Conservation (phyloP, 2,888 invertebrate genomes). For the Volucella zonaria region DNA sequence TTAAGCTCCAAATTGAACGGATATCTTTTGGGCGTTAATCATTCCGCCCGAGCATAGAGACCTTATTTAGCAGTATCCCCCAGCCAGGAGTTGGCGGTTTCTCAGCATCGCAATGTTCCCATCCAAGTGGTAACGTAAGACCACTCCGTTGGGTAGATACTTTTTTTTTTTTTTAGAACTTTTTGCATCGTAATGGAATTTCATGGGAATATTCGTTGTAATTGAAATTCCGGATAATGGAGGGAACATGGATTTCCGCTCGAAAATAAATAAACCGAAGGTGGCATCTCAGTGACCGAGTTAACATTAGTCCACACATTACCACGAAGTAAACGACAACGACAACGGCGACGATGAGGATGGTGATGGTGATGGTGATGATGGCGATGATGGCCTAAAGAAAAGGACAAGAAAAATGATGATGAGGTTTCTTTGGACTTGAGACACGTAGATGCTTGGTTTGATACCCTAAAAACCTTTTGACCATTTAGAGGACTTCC, state of each 20-base stretch:
- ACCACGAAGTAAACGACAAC: not conserved
- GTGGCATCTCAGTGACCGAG: slow-evolving; percentile 64
- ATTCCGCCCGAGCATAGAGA: slow-evolving; percentile 34
- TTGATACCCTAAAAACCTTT: slow-evolving; percentile 60
- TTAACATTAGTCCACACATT: slow-evolving; percentile 31
- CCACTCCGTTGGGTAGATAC: slow-evolving; percentile 4
- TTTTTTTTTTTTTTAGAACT: slow-evolving; percentile 3
- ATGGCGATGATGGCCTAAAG: not conserved
- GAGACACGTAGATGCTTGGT: slow-evolving; percentile 28
- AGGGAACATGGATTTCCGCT: slow-evolving; percentile 43
- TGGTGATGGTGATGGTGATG: not conserved
- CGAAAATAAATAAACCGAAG: slow-evolving; percentile 44
- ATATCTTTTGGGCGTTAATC: slow-evolving; percentile 72
- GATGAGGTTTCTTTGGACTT: slow-evolving; percentile 12
- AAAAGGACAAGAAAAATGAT: not conserved
- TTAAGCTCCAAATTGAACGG: slow-evolving; percentile 70
- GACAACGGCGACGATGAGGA: too few species aligned
- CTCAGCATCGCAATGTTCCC: not conserved
- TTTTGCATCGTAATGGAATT: slow-evolving; percentile 26
- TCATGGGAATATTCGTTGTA: slow-evolving; percentile 55
- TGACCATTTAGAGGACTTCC: slow-evolving; percentile 10
- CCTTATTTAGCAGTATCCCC: slow-evolving; percentile 58
- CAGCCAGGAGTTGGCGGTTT: slow-evolving; percentile 18
- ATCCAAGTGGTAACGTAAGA: slow-evolving; percentile 30
- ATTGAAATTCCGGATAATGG: slow-evolving; percentile 59